Base-by-base conservation (phyloP, 92 coral and sea anemone species). In the Heliopora coerulea region DNA sequence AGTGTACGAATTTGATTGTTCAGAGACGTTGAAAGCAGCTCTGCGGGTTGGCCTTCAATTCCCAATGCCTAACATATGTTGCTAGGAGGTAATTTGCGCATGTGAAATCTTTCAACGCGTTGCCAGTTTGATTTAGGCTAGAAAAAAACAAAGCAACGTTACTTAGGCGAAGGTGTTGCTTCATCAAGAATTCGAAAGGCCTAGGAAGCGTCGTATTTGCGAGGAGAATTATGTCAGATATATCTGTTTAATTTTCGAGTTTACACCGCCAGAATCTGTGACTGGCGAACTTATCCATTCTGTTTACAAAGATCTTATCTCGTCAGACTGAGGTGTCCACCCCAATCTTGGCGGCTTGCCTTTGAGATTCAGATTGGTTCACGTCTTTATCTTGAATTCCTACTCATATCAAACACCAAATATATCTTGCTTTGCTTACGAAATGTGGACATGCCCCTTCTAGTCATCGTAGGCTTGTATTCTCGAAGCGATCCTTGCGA, bases 301-400 rank as follows among this genome's bases (percentile, higher is more conserved):
- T 70, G 62, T 70, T 70, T 70, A 35, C 63, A 27, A 30, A 15
- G 48, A 29, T 54, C 77, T 70, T 70, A 70, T 70, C 77, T 26
- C 12, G 50, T 54, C 62, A 52, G 50, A 7, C 63, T 44, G 8
- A 15, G 54, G 63, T 34, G 77, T 70, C 56, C 60, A 35, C 42
- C 49, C 48, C 27, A 49, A 54, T 20, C 29, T 1, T 54, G 23
- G 63, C 63, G 63, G 77, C 30, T 23, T 34, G 2, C 20, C 77
- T 70, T 70, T 70, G 77, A 70, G 31, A 70, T 70, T 70, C 49
- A 70, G 77, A 70, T 70, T 70, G 57, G 63, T 25, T 30, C n/a
- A n/a, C 34, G 63, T 54, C 41, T 52, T 70, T 52, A 70, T 70
- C 77, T 10, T 27, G 74, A 41, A 46, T 67, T 67, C 54, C 46